A percentile compares a stretch with the other conserved stretches of the same genome.
phyloP scores from a whole-genome alignment of 2,888 invertebrate species.

The Lasioglossum oenotherae region DNA sequence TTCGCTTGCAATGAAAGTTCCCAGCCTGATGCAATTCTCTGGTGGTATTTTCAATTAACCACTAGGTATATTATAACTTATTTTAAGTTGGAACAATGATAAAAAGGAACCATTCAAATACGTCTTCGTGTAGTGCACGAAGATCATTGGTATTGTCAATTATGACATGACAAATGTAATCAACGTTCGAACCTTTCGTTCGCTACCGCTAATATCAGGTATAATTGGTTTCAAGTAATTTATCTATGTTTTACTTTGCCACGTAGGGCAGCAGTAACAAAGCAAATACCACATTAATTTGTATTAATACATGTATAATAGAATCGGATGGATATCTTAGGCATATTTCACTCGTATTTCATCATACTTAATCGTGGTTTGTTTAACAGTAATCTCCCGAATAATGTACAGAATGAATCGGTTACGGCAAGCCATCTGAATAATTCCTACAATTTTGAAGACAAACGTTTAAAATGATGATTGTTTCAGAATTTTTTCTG shows the following conservation, averaged over 20 bases:
- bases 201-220: constrained; percentile 30
- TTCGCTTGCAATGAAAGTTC: constrained; percentile 8
- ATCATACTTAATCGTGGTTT: constrained; percentile 21
- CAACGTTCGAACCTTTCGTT: constrained; percentile 32
- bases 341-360: constrained; percentile 14
- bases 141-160: constrained; percentile 9
- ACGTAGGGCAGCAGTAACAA: constrained; percentile 10
- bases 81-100: constrained; percentile 18
- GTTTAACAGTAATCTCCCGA: not conserved
- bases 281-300: constrained; percentile 15
- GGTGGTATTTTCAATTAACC: not conserved
- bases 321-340: constrained; percentile 14
- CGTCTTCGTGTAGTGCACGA: not conserved
- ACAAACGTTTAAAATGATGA: not conserved
- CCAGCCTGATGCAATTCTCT: constrained; percentile 13
- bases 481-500: not conserved
- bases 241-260: constrained; percentile 6
- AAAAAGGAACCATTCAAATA: constrained; percentile 9
- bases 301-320: constrained; percentile 23
- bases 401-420: not conserved
- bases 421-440: not conserved
- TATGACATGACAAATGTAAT: not conserved
- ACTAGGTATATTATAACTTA: constrained; percentile 2
- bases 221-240: constrained; percentile 36
- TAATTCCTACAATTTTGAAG: not conserved